Evolutionary conservation across 2,113 vertebrate species (phyloP).

Genomic region (Aleadryas rufinucha): DNA sequence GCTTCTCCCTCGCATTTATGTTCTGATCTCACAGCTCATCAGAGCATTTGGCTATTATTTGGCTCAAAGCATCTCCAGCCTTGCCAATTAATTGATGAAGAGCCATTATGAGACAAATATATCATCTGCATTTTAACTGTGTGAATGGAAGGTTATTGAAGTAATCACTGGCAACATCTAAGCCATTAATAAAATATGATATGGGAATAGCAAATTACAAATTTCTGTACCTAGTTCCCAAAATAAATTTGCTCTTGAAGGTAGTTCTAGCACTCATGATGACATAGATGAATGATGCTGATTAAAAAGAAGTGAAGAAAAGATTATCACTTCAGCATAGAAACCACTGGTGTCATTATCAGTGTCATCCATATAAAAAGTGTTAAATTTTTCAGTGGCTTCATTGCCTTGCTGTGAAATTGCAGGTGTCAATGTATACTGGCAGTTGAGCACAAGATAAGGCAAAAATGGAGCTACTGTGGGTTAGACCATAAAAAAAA

Average conservation of each 20-base stretch:
- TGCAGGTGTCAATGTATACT: background rate
- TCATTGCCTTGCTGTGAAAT: constrained; percentile 58
- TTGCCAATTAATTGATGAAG: constrained; percentile 52
- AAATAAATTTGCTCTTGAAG: constrained; percentile 54
- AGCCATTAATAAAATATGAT: constrained; percentile 74
- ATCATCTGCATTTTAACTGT: constrained; percentile 52
- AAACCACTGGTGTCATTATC: constrained; percentile 44
- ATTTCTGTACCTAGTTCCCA: constrained; percentile 43
- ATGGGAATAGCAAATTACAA: constrained; percentile 44
- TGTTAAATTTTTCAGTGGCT: constrained; percentile 60
- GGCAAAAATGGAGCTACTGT: constrained; percentile 1
- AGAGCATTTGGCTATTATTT: background rate
- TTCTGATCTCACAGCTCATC: background rate
- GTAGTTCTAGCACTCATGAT: constrained; percentile 13
- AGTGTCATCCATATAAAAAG: constrained; percentile 56
- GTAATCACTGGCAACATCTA: constrained; percentile 53
- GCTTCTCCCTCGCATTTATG: background rate
- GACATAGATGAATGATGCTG: constrained; percentile 55
- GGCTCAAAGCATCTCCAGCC: background rate
- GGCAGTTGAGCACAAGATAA: constrained; percentile 14
- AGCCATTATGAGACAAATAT: constrained; percentile 56
- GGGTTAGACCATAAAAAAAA: constrained; percentile 2
- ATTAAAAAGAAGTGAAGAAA: constrained; percentile 64
- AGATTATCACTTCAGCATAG: constrained; percentile 56
- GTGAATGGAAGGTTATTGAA: constrained; percentile 58